Evolutionary conservation across 2,113 vertebrate genomes (phyloP), one percentile per base, ranked within the genome.

Genomic region (Epinephelus fuscoguttatus): DNA sequence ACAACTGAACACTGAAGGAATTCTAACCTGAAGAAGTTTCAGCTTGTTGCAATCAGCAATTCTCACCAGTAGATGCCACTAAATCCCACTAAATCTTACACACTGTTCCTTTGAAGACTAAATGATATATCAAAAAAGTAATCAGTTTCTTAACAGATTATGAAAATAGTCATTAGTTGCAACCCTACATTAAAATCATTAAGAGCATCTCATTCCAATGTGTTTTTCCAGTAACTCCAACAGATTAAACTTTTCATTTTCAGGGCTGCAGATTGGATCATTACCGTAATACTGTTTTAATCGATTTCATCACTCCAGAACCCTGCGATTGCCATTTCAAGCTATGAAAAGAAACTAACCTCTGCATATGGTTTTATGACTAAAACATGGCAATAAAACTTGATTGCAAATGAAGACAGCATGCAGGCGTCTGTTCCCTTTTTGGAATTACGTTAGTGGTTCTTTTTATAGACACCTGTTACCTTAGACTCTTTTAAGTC

Each of bases 341-440:
- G 23, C n/a, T 57, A 64, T 21, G 56, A 61, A 56, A 55, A 68
- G 18, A 63, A 63, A 50, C 1, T 4, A 9, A 33, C 66, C 42
- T 53, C 68, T 64, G 70, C 72, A 33, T 64, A 57, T 60, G 73
- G 69, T 71, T 84, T 71, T 69, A 74, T 6, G 25, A 62, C 66
- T 37, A 19, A 82, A 70, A 69, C 71, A 25, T 19, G 14, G 40
- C 73, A 70, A 72, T 82, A 78, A 84, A 85, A 81, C 30, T 42
- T 63, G 82, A 82, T 66, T 82, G 82, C 72, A 42, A 90, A 19
- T 52, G 68, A 70, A 69, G 53, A n/a, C 6, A 45, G 12, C 1
- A 1, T 53, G 66, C 81, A 49, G 57, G 63, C 77, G 70, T 83
- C 47, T 75, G 12, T 75, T 76, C 27, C 27, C 37, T 63, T 75